Evolutionary conservation across 1,140 invertebrate genomes (phyloP), one percentile per base, ranked within the genome.

Genomic region (Branchinecta lynchi): DNA sequence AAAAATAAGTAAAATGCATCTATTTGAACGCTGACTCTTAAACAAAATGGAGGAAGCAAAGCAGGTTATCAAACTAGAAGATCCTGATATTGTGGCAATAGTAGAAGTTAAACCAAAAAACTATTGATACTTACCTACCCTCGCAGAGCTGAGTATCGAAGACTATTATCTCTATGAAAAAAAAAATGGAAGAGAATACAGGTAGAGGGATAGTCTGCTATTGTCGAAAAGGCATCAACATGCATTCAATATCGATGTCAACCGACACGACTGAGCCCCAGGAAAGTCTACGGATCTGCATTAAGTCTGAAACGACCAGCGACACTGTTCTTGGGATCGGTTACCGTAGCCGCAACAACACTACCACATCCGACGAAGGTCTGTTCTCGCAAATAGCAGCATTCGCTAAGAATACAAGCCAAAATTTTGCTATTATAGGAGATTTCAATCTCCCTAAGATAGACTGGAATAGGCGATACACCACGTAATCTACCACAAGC

Each of bases 1-100:
- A 2, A 68, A 68, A 44, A 68, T n/a, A n/a, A 68, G n/a, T 68
- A 68, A 68, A 68, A 68, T 68, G 1, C 43, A 20, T 68, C 32
- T 68, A 44, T 43, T 68, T 68, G 17, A 68, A 68, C 67, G n/a
- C 67, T 68, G 67, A 68, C 44, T 68, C 67, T 68, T 68, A 68
- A 68, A 68, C 67, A 68, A 68, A 43, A 68, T 68, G 32, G 67
- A 68, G 44, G 67, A 68, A 68, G 44, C 67, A 44, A 68, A 44
- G 44, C 6, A 44, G 44, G 32, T 68, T 68, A 44, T n/a, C 32
- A n/a, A 68, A 68, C 43, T 43, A 17, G 67, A 68, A 43, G 43
- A 68, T 32, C 67, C 67, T 17, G 67, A 68, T 44, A 68, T 68
- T 68, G 17, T 68, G 44, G 67, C 67, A 68, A 68, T 68, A 44